phyloP scores from a whole-genome alignment of 1,140 invertebrate species.

The Pararge aegeria region DNA sequence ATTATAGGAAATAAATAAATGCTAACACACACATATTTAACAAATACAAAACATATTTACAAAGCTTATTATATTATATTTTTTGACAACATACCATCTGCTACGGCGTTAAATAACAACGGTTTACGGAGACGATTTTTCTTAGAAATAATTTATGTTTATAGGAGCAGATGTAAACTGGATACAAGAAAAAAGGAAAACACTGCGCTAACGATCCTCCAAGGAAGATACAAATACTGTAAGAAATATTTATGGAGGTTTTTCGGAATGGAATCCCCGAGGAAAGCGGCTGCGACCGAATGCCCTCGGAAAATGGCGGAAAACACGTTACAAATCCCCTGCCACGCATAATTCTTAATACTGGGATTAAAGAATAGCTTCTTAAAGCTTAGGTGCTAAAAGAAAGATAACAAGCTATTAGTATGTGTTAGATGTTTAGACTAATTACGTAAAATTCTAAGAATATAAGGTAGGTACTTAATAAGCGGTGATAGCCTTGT shows the following conservation, averaged over 20 bases:
- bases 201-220: conserved; percentile 73
- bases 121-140: conserved; percentile 3
- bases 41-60: neutral
- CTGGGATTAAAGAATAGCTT: conserved; percentile 72
- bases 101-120: neutral
- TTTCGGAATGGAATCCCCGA: conserved; percentile 73
- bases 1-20: neutral
- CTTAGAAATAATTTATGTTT: conserved; percentile 21
- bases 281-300: conserved; percentile 41
- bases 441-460: neutral
- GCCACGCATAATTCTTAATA: conserved; percentile 77
- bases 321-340: conserved; percentile 72
- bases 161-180: conserved; percentile 55
- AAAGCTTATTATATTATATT: neutral
- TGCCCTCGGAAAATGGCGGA: conserved; percentile 61
- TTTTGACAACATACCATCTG: neutral
- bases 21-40: neutral
- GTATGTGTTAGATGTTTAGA: conserved; percentile 2
- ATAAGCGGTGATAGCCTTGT: too few relatives aligned
- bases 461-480: too few relatives aligned
- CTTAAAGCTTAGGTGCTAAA: conserved; percentile 67
- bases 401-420: conserved; percentile 76
- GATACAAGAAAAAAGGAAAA: conserved; percentile 61
- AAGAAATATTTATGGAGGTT: conserved; percentile 79
- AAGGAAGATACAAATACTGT: conserved; percentile 77